Percentiles rank a stretch among this genome's conserved stretches.
phyloP scores from a whole-genome alignment of 2,888 invertebrate species.

The Scrobipalpa atriplicella region DNA sequence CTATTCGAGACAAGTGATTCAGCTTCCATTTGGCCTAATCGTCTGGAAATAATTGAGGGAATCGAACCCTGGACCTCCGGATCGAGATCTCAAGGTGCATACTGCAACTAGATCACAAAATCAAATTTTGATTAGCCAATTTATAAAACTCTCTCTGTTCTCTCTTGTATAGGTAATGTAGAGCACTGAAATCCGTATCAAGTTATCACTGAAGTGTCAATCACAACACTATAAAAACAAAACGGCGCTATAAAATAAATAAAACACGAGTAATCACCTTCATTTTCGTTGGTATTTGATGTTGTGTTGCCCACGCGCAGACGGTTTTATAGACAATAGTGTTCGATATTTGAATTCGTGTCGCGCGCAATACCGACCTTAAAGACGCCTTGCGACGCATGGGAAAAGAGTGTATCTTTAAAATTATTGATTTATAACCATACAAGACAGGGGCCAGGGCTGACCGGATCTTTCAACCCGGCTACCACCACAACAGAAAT shows the following conservation, averaged over 20 bases:
- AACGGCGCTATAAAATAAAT: neutral
- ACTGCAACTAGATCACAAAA: neutral
- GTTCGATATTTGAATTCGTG: constrained; percentile 59
- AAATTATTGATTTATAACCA: neutral
- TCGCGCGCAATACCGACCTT: constrained; percentile 66
- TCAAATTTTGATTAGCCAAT: neutral
- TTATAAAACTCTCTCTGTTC: neutral
- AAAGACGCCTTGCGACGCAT: constrained; percentile 30
- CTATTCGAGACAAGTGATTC: too few species aligned
- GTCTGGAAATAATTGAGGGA: too few species aligned
- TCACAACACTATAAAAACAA: neutral
- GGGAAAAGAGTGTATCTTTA: constrained; percentile 22
- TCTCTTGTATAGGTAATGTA: neutral
- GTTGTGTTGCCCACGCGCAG: constrained; percentile 46
- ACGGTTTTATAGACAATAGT: constrained; percentile 76
- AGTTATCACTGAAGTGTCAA: neutral
- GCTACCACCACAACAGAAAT: too few species aligned
- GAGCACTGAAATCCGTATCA: neutral
- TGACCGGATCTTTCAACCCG: too few species aligned
- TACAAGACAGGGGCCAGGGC: too few species aligned
- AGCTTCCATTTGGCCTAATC: too few species aligned
- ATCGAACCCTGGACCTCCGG: too few species aligned
- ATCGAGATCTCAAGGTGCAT: too few species aligned
- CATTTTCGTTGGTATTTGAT: constrained; percentile 76
- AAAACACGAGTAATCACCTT: constrained; percentile 73